Percentiles rank a stretch among this genome's conserved stretches.
Evolutionary conservation across 2,797 vertebrate genomes (phyloP).

Genomic region (Onychomys torridus): DNA sequence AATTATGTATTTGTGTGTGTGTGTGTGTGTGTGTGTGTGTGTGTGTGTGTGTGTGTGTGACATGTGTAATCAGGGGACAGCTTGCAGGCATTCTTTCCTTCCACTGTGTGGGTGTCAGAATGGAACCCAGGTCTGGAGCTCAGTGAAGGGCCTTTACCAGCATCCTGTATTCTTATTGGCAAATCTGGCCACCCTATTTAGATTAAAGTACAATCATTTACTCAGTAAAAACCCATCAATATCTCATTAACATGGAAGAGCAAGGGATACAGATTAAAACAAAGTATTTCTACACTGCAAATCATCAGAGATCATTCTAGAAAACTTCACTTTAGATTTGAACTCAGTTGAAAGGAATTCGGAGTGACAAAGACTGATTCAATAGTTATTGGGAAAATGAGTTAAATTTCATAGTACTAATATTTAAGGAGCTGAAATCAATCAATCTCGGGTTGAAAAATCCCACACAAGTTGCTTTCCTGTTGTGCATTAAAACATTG

Average conservation of each 20-base stretch:
- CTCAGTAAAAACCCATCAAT: not conserved
- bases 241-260: constrained; percentile 11
- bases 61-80: not conserved
- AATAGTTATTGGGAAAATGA: constrained; percentile 8
- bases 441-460: not conserved
- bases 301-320: not conserved
- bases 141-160: not conserved
- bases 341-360: constrained; percentile 24
- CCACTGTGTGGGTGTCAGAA: not conserved
- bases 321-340: constrained; percentile 10
- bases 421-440: constrained; percentile 27
- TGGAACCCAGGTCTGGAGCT: not conserved
- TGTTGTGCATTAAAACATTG: constrained; percentile 14
- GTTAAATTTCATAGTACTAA: constrained; percentile 6
- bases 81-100: not conserved
- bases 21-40: not conserved
- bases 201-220: not conserved
- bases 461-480: not conserved
- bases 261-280: not conserved
- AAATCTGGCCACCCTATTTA: not conserved
- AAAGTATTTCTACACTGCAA: not conserved
- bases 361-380: constrained; percentile 19
- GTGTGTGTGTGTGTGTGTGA: not conserved
- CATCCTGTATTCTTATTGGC: not conserved
- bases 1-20: not conserved